Evolutionary conservation across 2,797 vertebrate genomes (phyloP).

Genomic region (Pachyuromys duprasi): DNA sequence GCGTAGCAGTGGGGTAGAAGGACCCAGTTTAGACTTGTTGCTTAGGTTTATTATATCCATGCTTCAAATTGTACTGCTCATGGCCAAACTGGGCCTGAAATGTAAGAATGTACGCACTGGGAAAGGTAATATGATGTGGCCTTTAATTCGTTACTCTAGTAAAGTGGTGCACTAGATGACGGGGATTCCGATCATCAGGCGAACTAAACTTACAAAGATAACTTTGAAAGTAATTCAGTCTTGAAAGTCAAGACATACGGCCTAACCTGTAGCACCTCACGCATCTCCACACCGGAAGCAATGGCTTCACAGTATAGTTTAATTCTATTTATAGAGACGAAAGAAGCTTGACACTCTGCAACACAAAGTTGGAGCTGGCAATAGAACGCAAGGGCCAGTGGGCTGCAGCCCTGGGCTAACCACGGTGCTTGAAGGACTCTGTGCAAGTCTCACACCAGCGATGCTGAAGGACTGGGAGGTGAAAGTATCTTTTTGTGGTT

Average conservation of each 20-base stretch:
- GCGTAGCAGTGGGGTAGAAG: too few species aligned
- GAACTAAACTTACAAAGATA: not conserved
- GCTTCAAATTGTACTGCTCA: not conserved
- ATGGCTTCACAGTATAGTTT: too few species aligned
- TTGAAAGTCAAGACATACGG: not conserved
- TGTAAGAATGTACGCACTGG: not conserved
- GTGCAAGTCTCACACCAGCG: not conserved
- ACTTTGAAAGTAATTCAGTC: not conserved
- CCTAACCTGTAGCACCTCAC: not conserved
- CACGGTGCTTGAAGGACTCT: not conserved
- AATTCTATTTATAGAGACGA: not conserved
- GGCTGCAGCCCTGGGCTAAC: not conserved
- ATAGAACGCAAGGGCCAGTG: not conserved
- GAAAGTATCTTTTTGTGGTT: not conserved
- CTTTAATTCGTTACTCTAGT: not conserved
- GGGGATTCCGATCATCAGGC: not conserved
- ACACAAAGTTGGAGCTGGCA: not conserved
- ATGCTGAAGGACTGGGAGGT: not conserved
- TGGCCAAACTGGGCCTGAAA: not conserved
- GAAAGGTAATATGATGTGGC: not conserved
- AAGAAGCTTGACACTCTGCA: not conserved
- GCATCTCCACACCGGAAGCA: not conserved
- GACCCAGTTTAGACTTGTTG: not conserved
- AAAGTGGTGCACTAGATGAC: not conserved
- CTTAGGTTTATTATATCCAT: not conserved